Base-by-base conservation (phyloP, 2,797 vertebrate species). In the Gymnopithys bicolor region DNA sequence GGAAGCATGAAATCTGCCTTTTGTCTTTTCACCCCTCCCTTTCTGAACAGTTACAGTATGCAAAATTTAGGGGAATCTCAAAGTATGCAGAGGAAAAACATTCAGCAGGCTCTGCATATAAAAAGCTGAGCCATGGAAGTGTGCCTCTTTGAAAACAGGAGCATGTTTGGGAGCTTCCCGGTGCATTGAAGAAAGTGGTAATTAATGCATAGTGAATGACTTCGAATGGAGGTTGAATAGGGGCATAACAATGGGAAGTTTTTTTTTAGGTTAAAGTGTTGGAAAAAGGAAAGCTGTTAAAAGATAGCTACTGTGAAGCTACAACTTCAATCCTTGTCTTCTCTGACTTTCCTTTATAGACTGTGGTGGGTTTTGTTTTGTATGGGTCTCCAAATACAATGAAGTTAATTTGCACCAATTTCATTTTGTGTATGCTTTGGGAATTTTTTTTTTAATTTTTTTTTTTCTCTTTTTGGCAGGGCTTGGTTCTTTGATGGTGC, bases 151-250 rank as follows among this genome's bases (percentile, higher is more conserved):
- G 97, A 98, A 98, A 98, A 98, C 96, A 97, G 97, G 96, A 96
- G 91, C 95, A 93, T 97, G 97, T 98, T 98, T 97, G 97, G 97
- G 96, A 96, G 97, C 97, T 97, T 97, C 97, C 96, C 94, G 67
- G 93, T 64, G 96, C 96, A 95, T 88, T 96, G 97, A 97, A 97
- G 98, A 97, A 97, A 98, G 97, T 97, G 97, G 97, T 98, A 98
- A 98, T 98, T 98, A 98, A 98, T 98, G 98, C 98, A 98, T 91
- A 98, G 97, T 97, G 98, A 98, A 96, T 97, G 97, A 97, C 97
- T 98, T 97, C 98, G 96, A 98, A 98, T 98, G 97, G 97, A 97
- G 97, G 97, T 94, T 98, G 98, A 98, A 98, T 98, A 97, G 97
- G 94, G 93, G 81, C 88, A 95, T 97, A 96, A 98, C 98, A 98